These are phyloP conservation scores for Drosophila meridionalis DNA, from an alignment of 2,888 invertebrate genomes.

Conservation along the genomic window DNA sequence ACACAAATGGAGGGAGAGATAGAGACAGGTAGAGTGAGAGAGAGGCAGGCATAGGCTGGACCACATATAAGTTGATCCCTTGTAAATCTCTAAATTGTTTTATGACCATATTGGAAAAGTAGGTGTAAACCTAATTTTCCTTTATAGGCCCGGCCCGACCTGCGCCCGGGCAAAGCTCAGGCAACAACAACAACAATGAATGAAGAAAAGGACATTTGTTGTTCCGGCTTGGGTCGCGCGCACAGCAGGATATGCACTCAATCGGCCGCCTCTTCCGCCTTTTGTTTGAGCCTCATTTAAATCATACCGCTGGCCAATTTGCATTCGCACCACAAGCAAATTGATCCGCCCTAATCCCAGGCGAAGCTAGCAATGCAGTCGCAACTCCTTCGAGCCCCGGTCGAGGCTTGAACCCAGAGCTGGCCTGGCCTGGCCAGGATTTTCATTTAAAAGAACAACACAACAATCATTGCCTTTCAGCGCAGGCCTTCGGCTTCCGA, in stretches of 20 bases:
- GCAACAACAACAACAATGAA: background rate
- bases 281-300: conserved; percentile 78
- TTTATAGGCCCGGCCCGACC: conserved; percentile 54
- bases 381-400: conserved; percentile 30
- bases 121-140: conserved; percentile 79
- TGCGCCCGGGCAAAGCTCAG: conserved; percentile 40
- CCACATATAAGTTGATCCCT: conserved; percentile 66
- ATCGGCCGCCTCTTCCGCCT: conserved; percentile 46
- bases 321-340: conserved; percentile 82
- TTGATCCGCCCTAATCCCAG: conserved; percentile 82
- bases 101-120: conserved; percentile 73
- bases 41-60: conserved; percentile 26
- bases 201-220: conserved; percentile 61
- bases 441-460: conserved; percentile 65
- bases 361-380: conserved; percentile 13
- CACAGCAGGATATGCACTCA: conserved; percentile 62
- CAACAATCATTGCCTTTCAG: conserved; percentile 43
- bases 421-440: conserved; percentile 38
- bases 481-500: conserved; percentile 42
- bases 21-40: background rate
- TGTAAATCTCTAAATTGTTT: conserved; percentile 80
- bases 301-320: conserved; percentile 80
- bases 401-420: conserved; percentile 26
- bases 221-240: conserved; percentile 56
- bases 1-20: background rate